A percentile compares a stretch with the other conserved stretches of the same genome.
Evolutionary conservation across 2,797 vertebrate genomes (phyloP).

Genomic region (Brachyrhaphis roseni): DNA sequence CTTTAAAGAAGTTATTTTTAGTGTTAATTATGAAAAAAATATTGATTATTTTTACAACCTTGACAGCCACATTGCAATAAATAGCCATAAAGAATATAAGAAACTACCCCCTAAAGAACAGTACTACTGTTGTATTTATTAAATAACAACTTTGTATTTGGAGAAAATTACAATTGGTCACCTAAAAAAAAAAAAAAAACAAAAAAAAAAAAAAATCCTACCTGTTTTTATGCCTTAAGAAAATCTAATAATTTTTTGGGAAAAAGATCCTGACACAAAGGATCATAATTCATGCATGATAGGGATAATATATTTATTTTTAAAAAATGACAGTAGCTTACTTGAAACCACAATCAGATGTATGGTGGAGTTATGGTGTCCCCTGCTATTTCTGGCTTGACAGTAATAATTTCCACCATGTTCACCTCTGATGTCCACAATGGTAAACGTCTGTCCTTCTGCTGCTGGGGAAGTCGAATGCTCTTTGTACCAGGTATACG

Average conservation of each 20-base stretch:
- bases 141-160: too few species aligned
- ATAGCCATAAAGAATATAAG: not conserved
- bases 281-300: too few species aligned
- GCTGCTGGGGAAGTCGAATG: conserved; percentile 16
- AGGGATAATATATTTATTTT: not conserved
- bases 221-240: too few species aligned
- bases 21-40: not conserved
- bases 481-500: conserved; percentile 47
- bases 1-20: not conserved
- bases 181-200: too few species aligned
- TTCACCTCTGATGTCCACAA: conserved; percentile 31
- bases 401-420: conserved; percentile 49
- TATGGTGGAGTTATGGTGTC: conserved; percentile 3
- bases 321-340: not conserved
- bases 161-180: too few species aligned
- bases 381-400: conserved; percentile 35
- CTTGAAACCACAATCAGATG: not conserved
- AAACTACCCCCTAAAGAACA: too few species aligned
- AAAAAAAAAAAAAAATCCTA: too few species aligned
- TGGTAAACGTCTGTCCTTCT: conserved; percentile 34
- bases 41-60: not conserved
- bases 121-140: too few species aligned
- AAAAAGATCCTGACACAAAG: too few species aligned
- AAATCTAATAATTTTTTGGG: too few species aligned
- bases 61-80: not conserved